These are phyloP conservation scores for Entomobrya multifasciata DNA, from an alignment of 2,888 invertebrate genomes.

Conservation along the genomic window DNA sequence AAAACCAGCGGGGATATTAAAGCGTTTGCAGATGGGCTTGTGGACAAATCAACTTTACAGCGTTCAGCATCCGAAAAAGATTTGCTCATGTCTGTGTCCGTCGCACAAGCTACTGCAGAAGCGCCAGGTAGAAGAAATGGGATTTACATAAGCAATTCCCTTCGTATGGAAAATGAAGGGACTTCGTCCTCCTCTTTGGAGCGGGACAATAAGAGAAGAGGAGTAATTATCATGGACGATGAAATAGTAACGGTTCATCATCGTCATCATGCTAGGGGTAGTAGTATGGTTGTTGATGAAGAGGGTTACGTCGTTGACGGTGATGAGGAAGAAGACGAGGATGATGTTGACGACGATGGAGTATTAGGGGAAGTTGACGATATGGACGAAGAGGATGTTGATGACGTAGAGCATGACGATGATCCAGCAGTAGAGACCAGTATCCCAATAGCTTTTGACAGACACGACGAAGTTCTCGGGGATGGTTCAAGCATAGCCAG, in stretches of 20 bases:
- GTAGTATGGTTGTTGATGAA: no score
- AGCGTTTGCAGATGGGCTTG: slow-evolving; percentile 66
- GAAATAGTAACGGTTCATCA: slow-evolving; percentile 33
- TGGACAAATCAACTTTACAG: slow-evolving; percentile 31
- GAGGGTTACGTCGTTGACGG: background rate
- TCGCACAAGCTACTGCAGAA: slow-evolving; percentile 51
- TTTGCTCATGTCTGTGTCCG: slow-evolving; percentile 63
- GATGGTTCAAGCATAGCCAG: slow-evolving; percentile 65
- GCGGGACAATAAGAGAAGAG: slow-evolving; percentile 40
- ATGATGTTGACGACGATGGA: slow-evolving; percentile 44
- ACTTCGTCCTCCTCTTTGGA: background rate
- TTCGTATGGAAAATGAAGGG: slow-evolving; percentile 62
- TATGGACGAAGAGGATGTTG: slow-evolving; percentile 35
- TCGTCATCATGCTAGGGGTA: slow-evolving; percentile 4
- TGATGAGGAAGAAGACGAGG: slow-evolving; percentile 38
- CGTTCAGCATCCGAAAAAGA: slow-evolving; percentile 59
- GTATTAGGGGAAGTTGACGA: slow-evolving; percentile 37
- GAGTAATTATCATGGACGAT: slow-evolving; percentile 47
- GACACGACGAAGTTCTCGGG: slow-evolving; percentile 62
- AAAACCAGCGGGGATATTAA: slow-evolving; percentile 51
- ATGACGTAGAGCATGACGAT: slow-evolving; percentile 54
- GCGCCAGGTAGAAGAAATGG: slow-evolving; percentile 74
- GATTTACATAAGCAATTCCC: slow-evolving; percentile 77
- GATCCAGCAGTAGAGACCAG: slow-evolving; percentile 66
- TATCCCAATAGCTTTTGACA: slow-evolving; percentile 58